Conservation (phyloP, 2,888 invertebrate species). For the Dexiosoma caninum region DNA sequence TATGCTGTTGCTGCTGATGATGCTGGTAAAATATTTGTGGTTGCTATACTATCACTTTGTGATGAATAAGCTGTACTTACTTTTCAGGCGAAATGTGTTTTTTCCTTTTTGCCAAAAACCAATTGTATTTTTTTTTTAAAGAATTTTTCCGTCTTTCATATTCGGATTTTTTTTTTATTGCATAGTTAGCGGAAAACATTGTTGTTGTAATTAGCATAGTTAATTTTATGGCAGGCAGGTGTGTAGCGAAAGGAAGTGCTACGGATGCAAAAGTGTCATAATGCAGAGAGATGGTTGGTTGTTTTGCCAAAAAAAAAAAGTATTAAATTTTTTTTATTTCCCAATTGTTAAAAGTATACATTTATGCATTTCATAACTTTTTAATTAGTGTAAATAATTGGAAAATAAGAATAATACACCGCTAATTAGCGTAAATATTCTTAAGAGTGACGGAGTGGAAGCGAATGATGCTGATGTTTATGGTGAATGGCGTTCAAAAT, state of each 20-base stretch:
- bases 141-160: slow-evolving; percentile 40
- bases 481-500: not conserved
- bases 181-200: slow-evolving; percentile 3
- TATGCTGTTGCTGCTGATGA: slow-evolving; percentile 11
- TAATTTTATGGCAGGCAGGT: slow-evolving; percentile 6
- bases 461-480: not conserved
- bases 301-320: not conserved
- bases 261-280: slow-evolving; percentile 52
- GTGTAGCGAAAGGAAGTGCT: slow-evolving; percentile 21
- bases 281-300: slow-evolving; percentile 14
- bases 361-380: slow-evolving; percentile 46
- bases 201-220: slow-evolving; percentile 34
- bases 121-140: slow-evolving; percentile 24
- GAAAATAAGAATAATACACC: slow-evolving; percentile 54
- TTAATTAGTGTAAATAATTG: slow-evolving; percentile 62
- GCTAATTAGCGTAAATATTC: slow-evolving; percentile 55
- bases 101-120: slow-evolving; percentile 20
- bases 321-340: not conserved
- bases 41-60: slow-evolving; percentile 49
- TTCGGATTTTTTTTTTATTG: not conserved
- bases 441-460: not conserved
- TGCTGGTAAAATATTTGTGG: slow-evolving; percentile 59
- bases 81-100: not conserved
- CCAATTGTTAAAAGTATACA: not conserved
- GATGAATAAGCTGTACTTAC: slow-evolving; percentile 4